These are phyloP conservation scores for Sylvia atricapilla DNA, from an alignment of 2,113 vertebrate genomes.

Conservation along the genomic window DNA sequence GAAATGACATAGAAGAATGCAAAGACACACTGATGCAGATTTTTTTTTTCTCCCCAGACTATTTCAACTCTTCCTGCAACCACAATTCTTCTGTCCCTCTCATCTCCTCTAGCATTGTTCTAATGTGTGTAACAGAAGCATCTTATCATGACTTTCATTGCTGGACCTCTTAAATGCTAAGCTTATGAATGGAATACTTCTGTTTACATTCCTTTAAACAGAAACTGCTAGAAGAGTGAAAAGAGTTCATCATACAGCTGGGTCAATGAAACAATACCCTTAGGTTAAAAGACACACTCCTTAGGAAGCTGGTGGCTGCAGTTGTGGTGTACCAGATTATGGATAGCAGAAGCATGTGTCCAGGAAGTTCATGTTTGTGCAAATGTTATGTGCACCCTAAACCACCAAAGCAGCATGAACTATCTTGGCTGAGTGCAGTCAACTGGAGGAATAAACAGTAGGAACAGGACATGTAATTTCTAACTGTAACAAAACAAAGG, in stretches of 20 bases:
- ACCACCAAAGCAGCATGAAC: neutral
- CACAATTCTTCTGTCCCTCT: neutral
- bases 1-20: neutral
- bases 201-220: neutral
- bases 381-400: neutral
- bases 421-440: neutral
- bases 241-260: neutral
- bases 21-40: neutral
- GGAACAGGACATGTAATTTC: neutral
- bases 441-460: neutral
- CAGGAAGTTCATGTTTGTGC: neutral
- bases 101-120: neutral
- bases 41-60: neutral
- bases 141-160: neutral
- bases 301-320: neutral
- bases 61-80: neutral
- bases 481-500: neutral
- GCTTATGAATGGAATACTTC: neutral
- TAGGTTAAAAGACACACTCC: neutral
- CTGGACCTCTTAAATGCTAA: neutral
- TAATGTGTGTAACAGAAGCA: neutral
- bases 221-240: neutral
- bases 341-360: fast-evolving
- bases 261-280: neutral
- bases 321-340: neutral